Percentiles rank a stretch among this genome's conserved stretches.
Conservation (phyloP, 2,797 vertebrate genomes). For the Astyanax mexicanus region DNA sequence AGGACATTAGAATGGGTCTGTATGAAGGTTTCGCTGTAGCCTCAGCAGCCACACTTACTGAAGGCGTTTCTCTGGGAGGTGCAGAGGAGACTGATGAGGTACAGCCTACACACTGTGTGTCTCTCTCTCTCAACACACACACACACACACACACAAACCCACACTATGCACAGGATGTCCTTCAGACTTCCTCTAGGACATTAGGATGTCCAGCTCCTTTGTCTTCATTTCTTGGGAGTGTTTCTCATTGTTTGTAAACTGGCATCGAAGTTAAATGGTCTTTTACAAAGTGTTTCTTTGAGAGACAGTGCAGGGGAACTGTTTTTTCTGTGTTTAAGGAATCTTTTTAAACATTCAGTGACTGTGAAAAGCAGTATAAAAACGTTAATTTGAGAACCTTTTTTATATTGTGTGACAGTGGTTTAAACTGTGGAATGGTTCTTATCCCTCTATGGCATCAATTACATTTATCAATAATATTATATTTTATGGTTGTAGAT, state of each 20-base stretch:
- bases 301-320: too few species aligned
- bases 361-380: too few species aligned
- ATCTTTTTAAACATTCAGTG: too few species aligned
- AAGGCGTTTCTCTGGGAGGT: constrained; percentile 67
- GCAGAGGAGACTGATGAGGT: constrained; percentile 77
- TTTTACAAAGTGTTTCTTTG: background rate
- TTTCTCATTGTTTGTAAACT: constrained; percentile 36
- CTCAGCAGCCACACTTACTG: constrained; percentile 75
- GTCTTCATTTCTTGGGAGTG: constrained; percentile 34
- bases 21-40: constrained; percentile 75
- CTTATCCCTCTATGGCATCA: too few species aligned
- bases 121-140: constrained; percentile 64
- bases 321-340: too few species aligned
- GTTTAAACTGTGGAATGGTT: too few species aligned
- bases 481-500: too few species aligned
- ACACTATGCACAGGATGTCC: constrained; percentile 73
- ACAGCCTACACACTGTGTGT: constrained; percentile 63
- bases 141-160: constrained; percentile 31
- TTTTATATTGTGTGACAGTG: too few species aligned
- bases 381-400: too few species aligned
- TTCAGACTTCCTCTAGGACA: constrained; percentile 72
- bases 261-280: constrained; percentile 12
- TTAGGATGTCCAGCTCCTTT: constrained; percentile 47
- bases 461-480: too few species aligned
- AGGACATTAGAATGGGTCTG: constrained; percentile 77